Base-by-base conservation (phyloP, 2,113 vertebrate genomes). In the Lepisosteus osseus region DNA sequence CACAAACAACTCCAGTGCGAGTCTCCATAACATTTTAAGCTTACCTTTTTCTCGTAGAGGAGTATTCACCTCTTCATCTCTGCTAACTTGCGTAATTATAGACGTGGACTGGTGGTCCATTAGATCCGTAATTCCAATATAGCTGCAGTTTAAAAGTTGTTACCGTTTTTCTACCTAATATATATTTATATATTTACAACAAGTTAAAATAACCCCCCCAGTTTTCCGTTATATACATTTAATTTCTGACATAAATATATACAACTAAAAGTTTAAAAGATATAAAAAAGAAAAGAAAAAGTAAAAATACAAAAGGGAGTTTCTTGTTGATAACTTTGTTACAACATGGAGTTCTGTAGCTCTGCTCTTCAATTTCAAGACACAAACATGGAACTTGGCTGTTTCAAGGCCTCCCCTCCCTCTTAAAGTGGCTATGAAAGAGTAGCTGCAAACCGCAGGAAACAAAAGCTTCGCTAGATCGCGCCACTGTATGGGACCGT, bases 351-450 rank as follows among this genome's bases (percentile, higher is more conserved):
- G 91, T 85, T 90, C 86, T 65, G 14, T n/a, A 43, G 81, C 86
- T 87, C 84, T 76, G 82, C 85, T 89, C 82, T 83, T 29, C 84
- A 86, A 84, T 86, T 90, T 92, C 88, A 90, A 90, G 87, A 93
- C 89, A 88, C 89, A 92, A 92, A 92, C 92, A 92, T 74, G 92
- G 90, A 84, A 64, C 82, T 78, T 62, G 76, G 69, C 84, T 83
- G 92, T 92, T 92, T 93, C 91, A 92, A 92, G 92, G 91, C 91
- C 59, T 77, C 91, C 91, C 69, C 82, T 62, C 72, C 69, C 65
- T 76, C 86, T 93, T 90, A 89, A 90, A 93, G 90, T 67, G 90
- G 87, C 84, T 84, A 84, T 77, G 67, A 29, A 29, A 29, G 29
- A 29, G 29, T 29, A 29, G 29, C 29, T 29, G 29, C 29, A 29